phyloP scores from a whole-genome alignment of 2,113 vertebrate species.

The Ophiodon elongatus region DNA sequence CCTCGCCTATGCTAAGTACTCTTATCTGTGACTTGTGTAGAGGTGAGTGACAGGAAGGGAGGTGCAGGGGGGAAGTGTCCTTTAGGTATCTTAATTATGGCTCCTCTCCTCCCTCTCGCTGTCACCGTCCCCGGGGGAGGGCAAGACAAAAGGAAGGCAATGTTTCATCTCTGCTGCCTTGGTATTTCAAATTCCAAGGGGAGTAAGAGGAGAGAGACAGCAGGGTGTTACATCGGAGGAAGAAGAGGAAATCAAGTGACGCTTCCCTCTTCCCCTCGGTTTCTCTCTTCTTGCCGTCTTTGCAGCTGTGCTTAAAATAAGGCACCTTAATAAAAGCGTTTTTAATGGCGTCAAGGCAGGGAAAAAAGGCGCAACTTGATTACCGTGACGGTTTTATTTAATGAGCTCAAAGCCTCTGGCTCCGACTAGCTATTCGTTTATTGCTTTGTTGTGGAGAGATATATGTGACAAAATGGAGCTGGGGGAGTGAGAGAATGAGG shows the following conservation, averaged over 20 bases:
- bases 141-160: constrained; percentile 76
- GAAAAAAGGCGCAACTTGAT: constrained; percentile 71
- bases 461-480: constrained; percentile 66
- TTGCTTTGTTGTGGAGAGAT: constrained; percentile 76
- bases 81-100: constrained; percentile 83
- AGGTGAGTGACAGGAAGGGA: constrained; percentile 79
- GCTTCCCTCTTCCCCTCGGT: constrained; percentile 28
- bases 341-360: constrained; percentile 67
- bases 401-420: constrained; percentile 79
- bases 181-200: constrained; percentile 79
- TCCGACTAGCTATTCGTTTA: constrained; percentile 64
- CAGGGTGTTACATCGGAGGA: constrained; percentile 51
- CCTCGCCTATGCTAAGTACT: constrained; percentile 57
- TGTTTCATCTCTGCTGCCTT: constrained; percentile 78
- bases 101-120: constrained; percentile 77
- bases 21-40: constrained; percentile 70
- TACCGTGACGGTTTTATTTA: constrained; percentile 79
- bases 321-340: constrained; percentile 72
- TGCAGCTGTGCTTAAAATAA: constrained; percentile 75
- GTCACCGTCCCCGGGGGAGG: constrained; percentile 78
- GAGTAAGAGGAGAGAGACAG: constrained; percentile 67
- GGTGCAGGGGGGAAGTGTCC: constrained; percentile 74
- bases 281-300: constrained; percentile 37
- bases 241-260: constrained; percentile 61
- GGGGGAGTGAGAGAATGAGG: constrained; percentile 43